Conservation (phyloP, 2,113 vertebrate genomes). For the Egretta garzetta region DNA sequence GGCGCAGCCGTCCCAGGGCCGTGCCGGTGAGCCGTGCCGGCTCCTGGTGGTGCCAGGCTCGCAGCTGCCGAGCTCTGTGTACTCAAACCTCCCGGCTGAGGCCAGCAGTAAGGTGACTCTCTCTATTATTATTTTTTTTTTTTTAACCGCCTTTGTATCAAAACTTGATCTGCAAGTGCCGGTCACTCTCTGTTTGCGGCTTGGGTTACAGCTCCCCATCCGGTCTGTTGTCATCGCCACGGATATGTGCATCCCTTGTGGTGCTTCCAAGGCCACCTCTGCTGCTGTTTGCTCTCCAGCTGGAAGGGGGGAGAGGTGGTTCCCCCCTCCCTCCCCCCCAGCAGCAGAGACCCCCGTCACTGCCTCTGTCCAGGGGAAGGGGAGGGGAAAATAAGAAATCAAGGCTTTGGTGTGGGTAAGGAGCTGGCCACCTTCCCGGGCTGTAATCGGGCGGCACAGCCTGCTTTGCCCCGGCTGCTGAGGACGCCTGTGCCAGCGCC, state of each 20-base stretch:
- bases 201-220: slow-evolving; percentile 4
- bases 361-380: not conserved
- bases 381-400: not conserved
- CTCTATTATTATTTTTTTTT: not conserved
- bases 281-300: not conserved
- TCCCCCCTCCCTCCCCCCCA: not conserved
- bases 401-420: not conserved
- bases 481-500: not conserved
- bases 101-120: not conserved
- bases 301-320: not conserved
- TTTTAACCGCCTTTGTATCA: not conserved
- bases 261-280: not conserved
- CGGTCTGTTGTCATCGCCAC: not conserved
- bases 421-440: not conserved
- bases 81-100: not conserved
- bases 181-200: not conserved
- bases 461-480: not conserved
- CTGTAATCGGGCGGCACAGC: not conserved
- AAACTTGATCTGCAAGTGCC: not conserved
- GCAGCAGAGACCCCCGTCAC: not conserved
- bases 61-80: not conserved
- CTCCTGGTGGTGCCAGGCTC: not conserved
- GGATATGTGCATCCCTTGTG: not conserved
- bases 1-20: fast-evolving
- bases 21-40: fast-evolving